Conservation (phyloP, 2,113 vertebrate genomes). For the Semnopithecus entellus region DNA sequence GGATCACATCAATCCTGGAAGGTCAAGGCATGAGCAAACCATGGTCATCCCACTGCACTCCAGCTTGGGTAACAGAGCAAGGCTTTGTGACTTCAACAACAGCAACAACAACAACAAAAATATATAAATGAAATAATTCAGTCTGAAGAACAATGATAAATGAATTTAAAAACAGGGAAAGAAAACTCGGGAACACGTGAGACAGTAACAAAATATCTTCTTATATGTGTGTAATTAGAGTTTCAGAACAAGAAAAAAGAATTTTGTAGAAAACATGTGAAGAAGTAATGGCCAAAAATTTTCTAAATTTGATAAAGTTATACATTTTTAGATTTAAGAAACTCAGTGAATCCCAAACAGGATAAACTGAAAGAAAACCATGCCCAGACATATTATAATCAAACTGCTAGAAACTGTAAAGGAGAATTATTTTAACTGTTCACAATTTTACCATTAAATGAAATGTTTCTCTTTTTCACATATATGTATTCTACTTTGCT, state of each 20-base stretch:
- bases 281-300: background rate
- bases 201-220: background rate
- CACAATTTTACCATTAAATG: background rate
- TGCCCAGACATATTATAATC: background rate
- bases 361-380: background rate
- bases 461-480: slow-evolving; percentile 40
- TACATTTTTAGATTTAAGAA: slow-evolving; percentile 3
- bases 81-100: too few relatives aligned
- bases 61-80: too few relatives aligned
- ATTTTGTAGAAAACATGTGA: background rate
- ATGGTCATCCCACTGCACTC: too few relatives aligned
- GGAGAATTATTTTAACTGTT: background rate
- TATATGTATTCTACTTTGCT: background rate
- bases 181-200: background rate
- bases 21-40: too few relatives aligned
- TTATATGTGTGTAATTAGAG: background rate
- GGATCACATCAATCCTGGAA: too few relatives aligned
- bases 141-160: background rate
- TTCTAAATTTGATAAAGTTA: background rate
- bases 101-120: too few relatives aligned
- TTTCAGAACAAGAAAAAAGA: background rate
- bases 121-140: background rate
- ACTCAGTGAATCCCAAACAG: background rate
- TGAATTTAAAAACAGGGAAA: background rate
- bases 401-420: background rate